Evolutionary conservation across 2,113 vertebrate genomes (phyloP), one percentile per base, ranked within the genome.

Genomic region (Mirounga angustirostris): DNA sequence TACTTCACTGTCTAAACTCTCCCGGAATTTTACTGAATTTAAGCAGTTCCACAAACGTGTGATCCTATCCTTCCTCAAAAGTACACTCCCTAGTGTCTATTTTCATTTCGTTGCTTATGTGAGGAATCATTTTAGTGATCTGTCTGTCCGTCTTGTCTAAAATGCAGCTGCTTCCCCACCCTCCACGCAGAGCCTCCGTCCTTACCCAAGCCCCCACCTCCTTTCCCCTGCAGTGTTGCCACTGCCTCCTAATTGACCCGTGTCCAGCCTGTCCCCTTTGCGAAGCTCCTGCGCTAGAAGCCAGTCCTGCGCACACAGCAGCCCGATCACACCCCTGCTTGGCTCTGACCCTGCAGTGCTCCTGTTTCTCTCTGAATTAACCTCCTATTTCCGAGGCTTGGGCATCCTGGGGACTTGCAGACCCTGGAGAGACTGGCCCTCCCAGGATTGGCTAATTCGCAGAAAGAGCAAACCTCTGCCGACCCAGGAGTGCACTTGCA

Each of bases 1-100:
- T 52, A 85, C 87, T 28, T 92, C 93, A 71, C 93, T 26, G 87
- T 85, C 96, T 86, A 43, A n/a, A 30, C 71, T 9, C n/a, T 15
- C 61, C 7, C 0, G 28, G 91, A 94, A 95, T 94, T 71, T 69
- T 40, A 15, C 0, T 69, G 61, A 84, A 16, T 10, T 50, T 56
- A 79, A 79, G 80, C 59, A 50, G 81, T 89, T 91, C 91, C n/a
- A 24, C 91, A 82, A 69, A 61, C 7, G 52, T 46, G 83, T n/a
- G 54, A 30, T 15, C 33, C 87, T 40, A 28, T 7, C 33, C 26
- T n/a, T 30, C 40, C 52, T 61, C 82, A 58, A 12, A 78, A 65
- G 78, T 7, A 19, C 26, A 0, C 59, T 56, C 24, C 22, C 4
- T 4, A 9, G 74, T 7, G 36, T 4, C 46, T 52, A 9, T 65